Evolutionary conservation across 2,888 invertebrate species (phyloP).

Genomic region (Apotomis betuletana): DNA sequence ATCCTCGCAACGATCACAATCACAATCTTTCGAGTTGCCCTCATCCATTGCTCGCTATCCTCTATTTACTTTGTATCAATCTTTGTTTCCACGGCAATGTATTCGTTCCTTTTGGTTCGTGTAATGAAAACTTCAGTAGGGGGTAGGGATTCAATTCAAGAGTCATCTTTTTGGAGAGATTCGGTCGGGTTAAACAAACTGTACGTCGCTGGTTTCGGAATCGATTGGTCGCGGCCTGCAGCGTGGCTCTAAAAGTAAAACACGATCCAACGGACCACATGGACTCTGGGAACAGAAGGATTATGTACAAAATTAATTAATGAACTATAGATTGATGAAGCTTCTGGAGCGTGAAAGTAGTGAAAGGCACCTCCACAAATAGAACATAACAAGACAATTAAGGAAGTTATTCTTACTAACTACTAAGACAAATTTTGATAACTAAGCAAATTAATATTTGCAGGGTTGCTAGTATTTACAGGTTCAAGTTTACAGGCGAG

Average conservation of each 20-base stretch:
- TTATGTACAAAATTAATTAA: slow-evolving; percentile 22
- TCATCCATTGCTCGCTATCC: slow-evolving; percentile 51
- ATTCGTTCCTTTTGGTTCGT: neutral
- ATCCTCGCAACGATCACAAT: slow-evolving; percentile 10
- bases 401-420: neutral
- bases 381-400: neutral
- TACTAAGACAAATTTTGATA: too few species aligned
- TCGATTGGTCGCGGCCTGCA: slow-evolving; percentile 69
- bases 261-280: slow-evolving; percentile 45
- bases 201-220: slow-evolving; percentile 64
- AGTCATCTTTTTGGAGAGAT: slow-evolving; percentile 75
- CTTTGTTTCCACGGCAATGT: slow-evolving; percentile 49
- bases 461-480: too few species aligned
- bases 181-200: slow-evolving; percentile 78
- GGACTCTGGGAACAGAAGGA: slow-evolving; percentile 36
- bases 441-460: too few species aligned
- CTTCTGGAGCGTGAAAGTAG: neutral
- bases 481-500: too few species aligned
- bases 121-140: slow-evolving; percentile 40
- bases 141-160: slow-evolving; percentile 72
- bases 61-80: neutral
- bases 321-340: neutral
- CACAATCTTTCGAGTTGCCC: neutral
- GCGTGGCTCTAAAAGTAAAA: slow-evolving; percentile 56
- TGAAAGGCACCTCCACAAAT: neutral